Evolutionary conservation across 2,888 invertebrate species (phyloP), one percentile per base, ranked within the genome.

Genomic region (Eupithecia abbreviata): DNA sequence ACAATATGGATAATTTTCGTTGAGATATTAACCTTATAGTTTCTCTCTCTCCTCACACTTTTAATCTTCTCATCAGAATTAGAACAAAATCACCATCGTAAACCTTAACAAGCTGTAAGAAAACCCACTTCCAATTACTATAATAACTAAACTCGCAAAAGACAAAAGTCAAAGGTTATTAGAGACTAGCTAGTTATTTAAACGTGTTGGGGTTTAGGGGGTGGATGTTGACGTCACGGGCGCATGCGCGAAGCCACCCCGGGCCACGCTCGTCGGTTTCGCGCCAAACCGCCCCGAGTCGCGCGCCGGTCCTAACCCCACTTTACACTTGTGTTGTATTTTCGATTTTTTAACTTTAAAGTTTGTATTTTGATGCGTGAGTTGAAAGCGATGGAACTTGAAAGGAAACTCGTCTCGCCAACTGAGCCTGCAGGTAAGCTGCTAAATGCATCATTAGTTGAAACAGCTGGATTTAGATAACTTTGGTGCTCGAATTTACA

Each of bases 201-300:
- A 79, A 78, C 82, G 75, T 73, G 79, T 80, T 84, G 76, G 86
- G 86, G 85, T 84, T 85, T 82, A 84, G 83, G 76, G 71, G 76
- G 65, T 75, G 82, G 82, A 18, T 82, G 42, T 85, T 91, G 91
- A 91, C 90, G 92, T 92, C 90, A 91, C 85, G 80, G 83, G 86
- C 94, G 93, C 93, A 92, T 91, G 93, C 93, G 93, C 90, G 87
- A 71, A 79, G 77, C 82, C 82, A 88, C 88, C 84, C 89, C 90
- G 90, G 91, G 90, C 90, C 84, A 85, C 86, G 86, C 82, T 85
- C 75, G 77, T 79, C 82, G 79, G 84, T 92, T 94, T 93, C 93
- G 93, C 94, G 94, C 94, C 93, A 94, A 94, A 92, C 89, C 90
- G 86, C 84, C 84, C 83, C 84, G 85, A 88, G 89, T 85, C 92